Evolutionary conservation across 2,113 vertebrate genomes (phyloP), one percentile per base, ranked within the genome.

Genomic region (Ptyas mucosa): DNA sequence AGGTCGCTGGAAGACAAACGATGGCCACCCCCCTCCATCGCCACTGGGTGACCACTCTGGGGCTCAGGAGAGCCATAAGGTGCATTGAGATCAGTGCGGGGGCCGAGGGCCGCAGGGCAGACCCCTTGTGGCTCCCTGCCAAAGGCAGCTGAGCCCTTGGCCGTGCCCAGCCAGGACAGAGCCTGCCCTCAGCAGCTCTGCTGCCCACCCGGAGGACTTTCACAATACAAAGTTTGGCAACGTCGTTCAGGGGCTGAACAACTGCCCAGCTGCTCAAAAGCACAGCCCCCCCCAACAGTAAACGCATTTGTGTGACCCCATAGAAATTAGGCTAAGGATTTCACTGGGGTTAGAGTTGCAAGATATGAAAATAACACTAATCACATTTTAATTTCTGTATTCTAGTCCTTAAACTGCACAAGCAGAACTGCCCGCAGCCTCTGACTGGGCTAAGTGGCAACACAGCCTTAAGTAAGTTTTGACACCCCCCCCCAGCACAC

Each of bases 1-100:
- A 5, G 46, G 75, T 54, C 0, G 0, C 94, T 95, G 96, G 96
- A 96, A 96, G 94, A 96, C 94, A 39, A 92, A 3, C 11, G 91
- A 55, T 2, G 4, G 29, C 34, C 1, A 2, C 85, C 2, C 58
- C 0, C 8, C 21, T 12, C 20, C 5, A 0, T 0, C 54, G 86
- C 90, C 46, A 0, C 5, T 49, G 95, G 86, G 54, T 1, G 46
- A 8, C 89, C 5, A 23, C 18, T 87, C 0, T 5, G 57, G 90
- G 2, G 0, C 0, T 29, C 85, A 3, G 3, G 39, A 0, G 1
- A 2, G 81, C 15, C 26, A 6, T 26, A 69, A 95, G 93, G 49
- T 20, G 95, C 75, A 0, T 88, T n/a, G 52, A 2, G 10, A 46
- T 0, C 0, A 7, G 34, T 57, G 5, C 29, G 26, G 54, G 43